phyloP scores from a whole-genome alignment of 2,113 vertebrate species.

The Taurulus bubalis region DNA sequence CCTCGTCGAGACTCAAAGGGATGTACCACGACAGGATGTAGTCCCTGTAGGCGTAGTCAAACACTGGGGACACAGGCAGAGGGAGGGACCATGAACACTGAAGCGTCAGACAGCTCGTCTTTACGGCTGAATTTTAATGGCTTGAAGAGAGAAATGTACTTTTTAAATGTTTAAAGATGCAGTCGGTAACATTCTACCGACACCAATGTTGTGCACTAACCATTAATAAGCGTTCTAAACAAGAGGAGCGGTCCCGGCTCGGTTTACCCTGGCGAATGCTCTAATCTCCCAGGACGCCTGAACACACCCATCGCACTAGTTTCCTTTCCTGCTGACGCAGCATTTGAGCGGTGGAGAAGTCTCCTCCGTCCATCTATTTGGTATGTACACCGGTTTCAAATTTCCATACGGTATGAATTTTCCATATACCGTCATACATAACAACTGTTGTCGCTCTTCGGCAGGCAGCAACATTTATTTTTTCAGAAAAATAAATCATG shows the following conservation, averaged over 20 bases:
- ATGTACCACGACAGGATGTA: slow-evolving; percentile 96
- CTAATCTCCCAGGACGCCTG: background rate
- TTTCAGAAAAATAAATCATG: too few relatives aligned
- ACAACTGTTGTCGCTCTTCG: too few relatives aligned
- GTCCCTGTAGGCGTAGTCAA: slow-evolving; percentile 96
- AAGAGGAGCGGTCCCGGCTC: background rate
- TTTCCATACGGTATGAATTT: too few relatives aligned
- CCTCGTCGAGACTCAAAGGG: slow-evolving; percentile 91
- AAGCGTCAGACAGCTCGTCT: background rate
- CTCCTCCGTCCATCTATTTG: slow-evolving; percentile 12
- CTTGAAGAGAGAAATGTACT: background rate
- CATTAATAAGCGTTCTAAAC: background rate
- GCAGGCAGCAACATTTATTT: too few relatives aligned
- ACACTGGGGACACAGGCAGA: slow-evolving; percentile 85
- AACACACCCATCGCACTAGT: background rate
- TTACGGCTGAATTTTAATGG: background rate
- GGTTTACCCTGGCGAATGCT: background rate
- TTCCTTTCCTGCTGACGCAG: slow-evolving; percentile 28
- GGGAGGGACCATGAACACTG: slow-evolving; percentile 3
- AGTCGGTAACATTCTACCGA: background rate
- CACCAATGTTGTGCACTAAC: background rate
- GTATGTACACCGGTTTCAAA: too few relatives aligned
- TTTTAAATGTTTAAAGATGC: background rate
- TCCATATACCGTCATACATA: too few relatives aligned
- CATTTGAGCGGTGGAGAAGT: background rate